Evolutionary conservation across 2,797 vertebrate genomes (phyloP).

Genomic region (Cephalopachus bancanus): DNA sequence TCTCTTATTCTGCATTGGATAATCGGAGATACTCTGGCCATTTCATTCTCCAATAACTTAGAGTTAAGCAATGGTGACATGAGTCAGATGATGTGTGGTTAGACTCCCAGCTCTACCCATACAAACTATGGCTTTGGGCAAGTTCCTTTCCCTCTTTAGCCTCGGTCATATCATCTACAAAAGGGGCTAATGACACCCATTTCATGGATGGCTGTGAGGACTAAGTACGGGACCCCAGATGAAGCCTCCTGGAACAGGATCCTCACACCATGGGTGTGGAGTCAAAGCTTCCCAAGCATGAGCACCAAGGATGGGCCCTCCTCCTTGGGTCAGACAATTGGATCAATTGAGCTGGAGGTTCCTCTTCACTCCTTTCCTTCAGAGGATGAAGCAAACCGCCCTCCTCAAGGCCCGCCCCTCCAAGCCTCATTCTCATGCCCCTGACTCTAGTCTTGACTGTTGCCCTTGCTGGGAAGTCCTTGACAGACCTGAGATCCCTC

Average conservation of each 20-base stretch:
- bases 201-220: background rate
- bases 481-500: too few species aligned
- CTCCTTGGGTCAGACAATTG: background rate
- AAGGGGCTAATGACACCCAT: background rate
- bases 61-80: accelerated
- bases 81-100: too few species aligned
- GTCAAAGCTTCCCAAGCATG: background rate
- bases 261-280: accelerated
- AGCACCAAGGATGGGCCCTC: background rate
- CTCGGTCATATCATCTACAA: background rate
- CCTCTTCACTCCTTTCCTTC: background rate
- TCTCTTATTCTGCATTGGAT: background rate
- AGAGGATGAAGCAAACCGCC: background rate
- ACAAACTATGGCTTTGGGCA: background rate
- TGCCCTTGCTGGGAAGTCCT: too few species aligned
- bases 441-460: too few species aligned
- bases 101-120: background rate
- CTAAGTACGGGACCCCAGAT: accelerated
- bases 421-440: too few species aligned
- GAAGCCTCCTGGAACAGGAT: background rate
- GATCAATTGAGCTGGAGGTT: accelerated
- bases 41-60: background rate
- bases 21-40: background rate
- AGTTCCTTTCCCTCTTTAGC: background rate
- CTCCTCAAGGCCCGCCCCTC: background rate